These are phyloP conservation scores for Noctua janthe DNA, from an alignment of 2,888 invertebrate species.

Conservation along the genomic window DNA sequence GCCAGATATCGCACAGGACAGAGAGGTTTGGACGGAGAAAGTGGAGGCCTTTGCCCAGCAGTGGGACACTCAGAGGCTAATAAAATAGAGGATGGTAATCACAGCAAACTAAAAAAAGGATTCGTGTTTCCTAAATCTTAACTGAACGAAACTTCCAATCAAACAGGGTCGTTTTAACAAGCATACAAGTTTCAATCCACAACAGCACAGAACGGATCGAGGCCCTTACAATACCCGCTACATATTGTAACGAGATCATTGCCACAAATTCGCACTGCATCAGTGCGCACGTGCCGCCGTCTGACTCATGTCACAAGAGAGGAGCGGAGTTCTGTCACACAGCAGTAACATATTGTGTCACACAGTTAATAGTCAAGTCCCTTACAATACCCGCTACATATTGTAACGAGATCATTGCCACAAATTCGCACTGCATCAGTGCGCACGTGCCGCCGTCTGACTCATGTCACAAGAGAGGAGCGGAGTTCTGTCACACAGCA, in stretches of 20 bases:
- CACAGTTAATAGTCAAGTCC: background rate
- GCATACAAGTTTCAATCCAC: background rate
- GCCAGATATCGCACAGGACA: too few species aligned
- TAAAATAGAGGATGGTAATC: background rate
- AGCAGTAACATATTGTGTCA: too few species aligned
- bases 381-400: slow-evolving; percentile 14
- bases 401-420: slow-evolving; percentile 61
- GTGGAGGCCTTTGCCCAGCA: too few species aligned
- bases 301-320: slow-evolving; percentile 27
- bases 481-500: too few species aligned
- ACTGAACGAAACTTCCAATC: background rate
- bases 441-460: background rate
- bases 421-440: slow-evolving; percentile 59
- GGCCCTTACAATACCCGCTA: slow-evolving; percentile 6
- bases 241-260: slow-evolving; percentile 55
- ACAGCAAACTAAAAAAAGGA: background rate
- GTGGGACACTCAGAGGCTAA: too few species aligned
- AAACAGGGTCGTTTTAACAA: background rate
- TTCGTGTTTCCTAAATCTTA: background rate
- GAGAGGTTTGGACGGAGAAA: too few species aligned
- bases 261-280: slow-evolving; percentile 58
- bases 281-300: slow-evolving; percentile 16
- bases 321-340: slow-evolving; percentile 17
- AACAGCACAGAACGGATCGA: background rate
- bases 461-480: too few species aligned